Evolutionary conservation across 2,888 invertebrate genomes (phyloP), one percentile per base, ranked within the genome.

Genomic region (Ashinkailepas kermadecensis): DNA sequence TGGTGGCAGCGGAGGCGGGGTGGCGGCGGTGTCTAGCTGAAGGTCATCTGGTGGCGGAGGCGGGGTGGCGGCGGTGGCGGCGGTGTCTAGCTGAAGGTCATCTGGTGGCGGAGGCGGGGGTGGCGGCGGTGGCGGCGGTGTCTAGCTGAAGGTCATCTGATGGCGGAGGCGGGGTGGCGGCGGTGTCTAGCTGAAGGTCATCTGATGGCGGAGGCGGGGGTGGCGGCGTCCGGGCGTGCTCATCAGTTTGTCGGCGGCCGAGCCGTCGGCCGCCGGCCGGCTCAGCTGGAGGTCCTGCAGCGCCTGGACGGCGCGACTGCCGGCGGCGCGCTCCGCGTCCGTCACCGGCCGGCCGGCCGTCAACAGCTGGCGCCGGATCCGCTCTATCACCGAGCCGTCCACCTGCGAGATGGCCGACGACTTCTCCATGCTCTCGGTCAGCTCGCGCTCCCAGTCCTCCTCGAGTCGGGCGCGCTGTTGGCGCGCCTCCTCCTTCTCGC

Each of bases 401-500:
- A 78, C 78, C 23, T 57, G 21, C 57, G 78, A 78, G 58, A 78
- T 78, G 58, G 78, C 58, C 23, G 10, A 11, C 21, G 57, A 56
- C 23, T 58, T 57, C 57, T 58, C 58, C 78, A 78, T 78, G 58
- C 78, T 78, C 78, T 78, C 78, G 10, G 57, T 13, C 78, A 78
- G 58, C 78, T 78, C 78, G 11, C 78, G 57, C 78, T 78, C 78
- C 78, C 78, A 78, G 58, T 56, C 78, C 23, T 78, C 78, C 58
- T 78, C 78, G 12, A 78, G 78, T n/a, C 23, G 57, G 12, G 10
- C 57, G 12, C 58, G 57, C 57, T 23, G 78, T 12, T 12, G n/a
- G 23, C n/a, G 56, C 23, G 78, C 78, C 23, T 39, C 23, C 58
- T 78, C 78, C 58, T 78, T 78, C 58, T 78, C 78, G n/a, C 58